Conservation (phyloP, 2,113 vertebrate species). For the Oncorhynchus keta region DNA sequence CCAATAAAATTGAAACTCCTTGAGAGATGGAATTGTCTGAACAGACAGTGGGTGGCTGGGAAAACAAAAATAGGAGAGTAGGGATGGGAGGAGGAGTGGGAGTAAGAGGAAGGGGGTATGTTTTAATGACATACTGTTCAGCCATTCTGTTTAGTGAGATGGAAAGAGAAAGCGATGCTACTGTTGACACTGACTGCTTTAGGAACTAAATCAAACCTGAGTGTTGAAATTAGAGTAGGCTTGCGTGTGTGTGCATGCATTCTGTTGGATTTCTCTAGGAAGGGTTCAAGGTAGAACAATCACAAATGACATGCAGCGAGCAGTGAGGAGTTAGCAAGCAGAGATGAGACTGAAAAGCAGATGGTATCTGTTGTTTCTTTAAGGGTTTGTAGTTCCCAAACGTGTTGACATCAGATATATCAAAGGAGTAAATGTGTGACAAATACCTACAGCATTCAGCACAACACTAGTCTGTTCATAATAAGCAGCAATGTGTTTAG, state of each 20-base stretch:
- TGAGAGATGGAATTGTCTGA: constrained; percentile 6
- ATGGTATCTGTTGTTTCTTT: not conserved
- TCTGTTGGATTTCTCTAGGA: no score
- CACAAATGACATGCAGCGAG: not conserved
- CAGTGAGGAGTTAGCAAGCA: not conserved
- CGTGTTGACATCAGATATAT: not conserved
- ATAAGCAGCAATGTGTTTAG: not conserved
- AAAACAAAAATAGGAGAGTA: constrained; percentile 9
- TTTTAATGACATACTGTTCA: constrained; percentile 30
- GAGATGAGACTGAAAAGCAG: not conserved
- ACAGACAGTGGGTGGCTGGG: not conserved
- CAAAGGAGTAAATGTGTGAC: not conserved
- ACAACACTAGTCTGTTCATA: not conserved
- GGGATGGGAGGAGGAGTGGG: not conserved
- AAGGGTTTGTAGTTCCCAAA: not conserved
- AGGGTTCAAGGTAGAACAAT: not conserved
- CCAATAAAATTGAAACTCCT: constrained; percentile 7
- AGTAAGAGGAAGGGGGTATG: not conserved
- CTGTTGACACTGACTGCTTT: not conserved
- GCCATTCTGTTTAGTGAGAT: constrained; percentile 25
- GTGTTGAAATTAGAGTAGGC: not conserved
- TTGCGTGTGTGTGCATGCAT: not conserved
- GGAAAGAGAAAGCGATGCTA: constrained; percentile 3
- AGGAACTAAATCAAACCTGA: not conserved
- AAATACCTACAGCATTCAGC: not conserved